phyloP scores from a whole-genome alignment of 2,113 vertebrate genomes.

The Indicator maculatus region DNA sequence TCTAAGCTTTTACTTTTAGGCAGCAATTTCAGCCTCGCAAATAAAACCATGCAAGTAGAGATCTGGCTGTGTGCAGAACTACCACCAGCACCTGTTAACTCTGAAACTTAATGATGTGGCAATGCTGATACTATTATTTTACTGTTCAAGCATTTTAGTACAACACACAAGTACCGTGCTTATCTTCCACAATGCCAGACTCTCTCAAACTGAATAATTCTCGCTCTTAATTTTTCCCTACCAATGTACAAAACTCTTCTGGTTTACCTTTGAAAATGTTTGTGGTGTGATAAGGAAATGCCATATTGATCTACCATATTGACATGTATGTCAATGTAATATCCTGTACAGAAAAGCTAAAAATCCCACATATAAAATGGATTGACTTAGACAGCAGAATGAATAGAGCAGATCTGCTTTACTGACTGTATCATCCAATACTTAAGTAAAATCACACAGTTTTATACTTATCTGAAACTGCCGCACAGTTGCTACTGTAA shows the following conservation, averaged over 20 bases:
- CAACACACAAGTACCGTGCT: not conserved
- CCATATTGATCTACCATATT: constrained; percentile 20
- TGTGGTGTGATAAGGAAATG: constrained; percentile 12
- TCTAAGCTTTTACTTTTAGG: not conserved
- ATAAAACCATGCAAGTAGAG: not conserved
- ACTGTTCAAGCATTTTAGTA: not conserved
- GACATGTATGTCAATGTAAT: not conserved
- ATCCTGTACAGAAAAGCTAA: not conserved
- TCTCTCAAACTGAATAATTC: not conserved
- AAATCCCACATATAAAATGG: not conserved
- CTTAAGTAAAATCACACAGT: not conserved
- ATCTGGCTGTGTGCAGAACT: not conserved
- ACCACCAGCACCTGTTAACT: not conserved
- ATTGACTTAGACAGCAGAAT: not conserved
- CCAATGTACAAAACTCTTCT: not conserved
- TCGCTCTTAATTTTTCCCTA: not conserved
- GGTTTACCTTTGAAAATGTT: not conserved
- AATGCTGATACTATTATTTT: not conserved
- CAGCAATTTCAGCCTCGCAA: not conserved
- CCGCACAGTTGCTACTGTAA: not conserved
- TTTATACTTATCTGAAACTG: not conserved
- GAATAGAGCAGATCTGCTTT: not conserved
- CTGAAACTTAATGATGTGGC: not conserved
- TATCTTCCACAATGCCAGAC: not conserved
- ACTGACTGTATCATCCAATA: not conserved